Percentiles rank a stretch among this genome's conserved stretches.
Conservation (phyloP, 2,113 vertebrate genomes). For the Notechis scutatus region DNA sequence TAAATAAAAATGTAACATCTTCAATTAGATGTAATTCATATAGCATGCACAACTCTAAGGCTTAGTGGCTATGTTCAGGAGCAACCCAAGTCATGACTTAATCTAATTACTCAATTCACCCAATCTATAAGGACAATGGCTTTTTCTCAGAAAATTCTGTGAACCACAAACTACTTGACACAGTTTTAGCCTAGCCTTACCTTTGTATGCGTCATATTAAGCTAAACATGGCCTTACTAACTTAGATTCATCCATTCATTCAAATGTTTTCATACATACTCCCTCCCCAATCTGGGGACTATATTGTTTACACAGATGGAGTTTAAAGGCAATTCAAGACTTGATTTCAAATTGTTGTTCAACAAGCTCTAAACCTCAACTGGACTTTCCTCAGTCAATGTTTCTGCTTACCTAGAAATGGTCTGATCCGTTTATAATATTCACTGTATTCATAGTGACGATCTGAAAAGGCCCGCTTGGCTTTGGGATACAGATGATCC, state of each 20-base stretch:
- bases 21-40: background rate
- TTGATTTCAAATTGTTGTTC: background rate
- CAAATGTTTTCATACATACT: background rate
- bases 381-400: background rate
- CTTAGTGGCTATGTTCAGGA: background rate
- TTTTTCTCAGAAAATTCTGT: background rate
- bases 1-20: background rate
- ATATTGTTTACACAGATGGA: background rate
- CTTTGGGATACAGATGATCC: slow-evolving; percentile 67
- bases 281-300: background rate
- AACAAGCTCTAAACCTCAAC: background rate
- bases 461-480: slow-evolving; percentile 63
- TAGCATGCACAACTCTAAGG: background rate
- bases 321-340: background rate
- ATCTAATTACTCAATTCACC: background rate
- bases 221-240: background rate
- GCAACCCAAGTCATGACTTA: background rate
- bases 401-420: slow-evolving; percentile 72
- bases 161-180: background rate
- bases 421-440: slow-evolving; percentile 57
- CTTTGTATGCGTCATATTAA: background rate
- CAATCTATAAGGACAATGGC: background rate
- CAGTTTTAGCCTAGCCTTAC: background rate
- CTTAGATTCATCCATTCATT: background rate
- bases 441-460: background rate